Percentiles rank a stretch among this genome's conserved stretches.
Evolutionary conservation across 2,113 vertebrate genomes (phyloP).

Genomic region (Xiphophorus couchianus): DNA sequence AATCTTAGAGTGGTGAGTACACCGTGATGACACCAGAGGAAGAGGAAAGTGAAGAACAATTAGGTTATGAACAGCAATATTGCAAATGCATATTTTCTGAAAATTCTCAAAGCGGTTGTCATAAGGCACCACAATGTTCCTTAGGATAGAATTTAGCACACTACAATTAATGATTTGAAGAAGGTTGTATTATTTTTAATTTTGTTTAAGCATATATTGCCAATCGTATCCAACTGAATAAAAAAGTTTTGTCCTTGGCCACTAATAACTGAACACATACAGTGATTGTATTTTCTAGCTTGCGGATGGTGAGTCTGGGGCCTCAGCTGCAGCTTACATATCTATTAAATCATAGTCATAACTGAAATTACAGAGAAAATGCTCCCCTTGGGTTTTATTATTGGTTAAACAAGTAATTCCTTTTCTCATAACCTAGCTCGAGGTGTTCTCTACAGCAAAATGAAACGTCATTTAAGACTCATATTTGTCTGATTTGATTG

Average conservation of each 20-base stretch:
- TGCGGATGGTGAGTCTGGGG: neutral
- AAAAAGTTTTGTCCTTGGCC: neutral
- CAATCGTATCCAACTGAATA: neutral
- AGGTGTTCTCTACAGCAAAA: neutral
- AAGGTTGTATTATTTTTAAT: no score
- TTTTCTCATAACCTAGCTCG: neutral
- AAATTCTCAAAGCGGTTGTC: no score
- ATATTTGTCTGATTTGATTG: slow-evolving; percentile 7
- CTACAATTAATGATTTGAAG: no score
- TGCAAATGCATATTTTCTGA: no score
- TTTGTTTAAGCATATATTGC: neutral
- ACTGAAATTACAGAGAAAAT: slow-evolving; percentile 14
- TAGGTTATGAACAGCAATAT: no score
- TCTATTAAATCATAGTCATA: neutral
- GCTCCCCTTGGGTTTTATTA: neutral
- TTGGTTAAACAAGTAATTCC: slow-evolving; percentile 18
- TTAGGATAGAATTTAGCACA: no score
- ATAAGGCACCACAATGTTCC: no score
- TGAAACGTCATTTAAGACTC: neutral
- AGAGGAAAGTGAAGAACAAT: no score
- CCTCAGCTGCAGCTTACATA: slow-evolving; percentile 15
- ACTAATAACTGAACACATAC: neutral
- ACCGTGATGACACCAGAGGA: no score
- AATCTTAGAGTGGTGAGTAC: no score
- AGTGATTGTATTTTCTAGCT: neutral